Base-by-base conservation (phyloP, 2,113 vertebrate species). In the Upupa epops region DNA sequence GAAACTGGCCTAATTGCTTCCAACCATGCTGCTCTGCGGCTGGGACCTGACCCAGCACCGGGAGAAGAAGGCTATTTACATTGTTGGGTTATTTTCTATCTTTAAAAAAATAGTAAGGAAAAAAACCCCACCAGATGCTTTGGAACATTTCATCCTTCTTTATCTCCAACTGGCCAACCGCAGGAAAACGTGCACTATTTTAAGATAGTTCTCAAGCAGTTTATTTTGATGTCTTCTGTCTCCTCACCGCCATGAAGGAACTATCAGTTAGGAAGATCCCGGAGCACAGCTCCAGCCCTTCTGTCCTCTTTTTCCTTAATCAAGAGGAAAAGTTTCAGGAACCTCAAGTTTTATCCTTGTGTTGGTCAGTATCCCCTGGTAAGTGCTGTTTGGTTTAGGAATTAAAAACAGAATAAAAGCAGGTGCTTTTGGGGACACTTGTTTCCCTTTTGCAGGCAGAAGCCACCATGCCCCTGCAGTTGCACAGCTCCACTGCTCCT, bases 1-100 rank as follows among this genome's bases (percentile, higher is more conserved):
- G 75, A 92, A 93, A 93, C 13, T 71, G 78, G 90, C 73, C 79
- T 95, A 94, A 96, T 84, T 96, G 86, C 73, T 93, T 93, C 93
- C 90, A 96, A 37, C 32, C 64, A 77, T 25, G 61, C 66, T 93
- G 85, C 63, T 65, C 73, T 83, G 83, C 6, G 46, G 88, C 86
- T 84, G 94, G 54, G 77, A 83, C 52, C 80, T 71, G 93, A 94
- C 77, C 93, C 90, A 69, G 60, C 65, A 60, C 68, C 37, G 81
- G 70, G 83, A 92, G 88, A 83, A 77, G 80, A 82, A 79, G 22
- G 55, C 48, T 76, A 73, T 88, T 92, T 92, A 96, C 86, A 83
- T 72, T 83, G 63, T 37, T 91, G 42, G 68, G 40, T 42, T 42
- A 42, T 42, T 42, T 42, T 42, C 40, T 42, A 12, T 42, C 15